Conservation (phyloP, 2,797 vertebrate species). For the Enteromius mattozi region DNA sequence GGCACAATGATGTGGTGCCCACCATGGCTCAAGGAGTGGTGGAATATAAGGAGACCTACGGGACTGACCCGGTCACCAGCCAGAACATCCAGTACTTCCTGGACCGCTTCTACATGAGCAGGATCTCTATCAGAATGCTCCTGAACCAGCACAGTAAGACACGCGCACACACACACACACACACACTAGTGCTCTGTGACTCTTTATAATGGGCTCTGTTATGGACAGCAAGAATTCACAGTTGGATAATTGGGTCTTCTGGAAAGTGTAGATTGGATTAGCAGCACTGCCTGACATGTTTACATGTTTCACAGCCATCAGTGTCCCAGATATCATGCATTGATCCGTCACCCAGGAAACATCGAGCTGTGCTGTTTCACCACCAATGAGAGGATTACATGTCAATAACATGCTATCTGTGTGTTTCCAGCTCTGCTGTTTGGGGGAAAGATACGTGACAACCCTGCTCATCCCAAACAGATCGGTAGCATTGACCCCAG, state of each 20-base stretch:
- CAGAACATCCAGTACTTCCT: constrained; percentile 98
- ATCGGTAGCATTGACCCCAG: constrained; percentile 97
- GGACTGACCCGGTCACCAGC: constrained; percentile 92
- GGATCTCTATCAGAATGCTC: constrained; percentile 98
- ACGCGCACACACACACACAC: neutral
- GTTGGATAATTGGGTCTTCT: neutral
- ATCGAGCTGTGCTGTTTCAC: neutral
- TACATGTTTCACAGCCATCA: neutral
- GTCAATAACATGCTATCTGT: neutral
- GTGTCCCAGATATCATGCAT: neutral
- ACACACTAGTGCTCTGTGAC: neutral
- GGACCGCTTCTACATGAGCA: constrained; percentile 99
- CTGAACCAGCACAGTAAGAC: constrained; percentile 97
- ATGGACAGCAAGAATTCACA: neutral
- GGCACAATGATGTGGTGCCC: constrained; percentile 97
- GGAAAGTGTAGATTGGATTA: neutral
- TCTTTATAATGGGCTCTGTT: neutral
- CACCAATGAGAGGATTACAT: neutral
- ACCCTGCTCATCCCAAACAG: constrained; percentile 95
- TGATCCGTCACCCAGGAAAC: neutral
- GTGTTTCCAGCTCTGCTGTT: constrained; percentile 88
- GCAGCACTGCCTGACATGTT: neutral
- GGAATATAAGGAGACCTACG: constrained; percentile 94
- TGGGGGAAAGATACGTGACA: constrained; percentile 88
- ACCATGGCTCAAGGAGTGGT: constrained; percentile 98